These are phyloP conservation scores for Nycticorax nycticorax DNA, from an alignment of 2,113 vertebrate genomes.

Conservation along the genomic window DNA sequence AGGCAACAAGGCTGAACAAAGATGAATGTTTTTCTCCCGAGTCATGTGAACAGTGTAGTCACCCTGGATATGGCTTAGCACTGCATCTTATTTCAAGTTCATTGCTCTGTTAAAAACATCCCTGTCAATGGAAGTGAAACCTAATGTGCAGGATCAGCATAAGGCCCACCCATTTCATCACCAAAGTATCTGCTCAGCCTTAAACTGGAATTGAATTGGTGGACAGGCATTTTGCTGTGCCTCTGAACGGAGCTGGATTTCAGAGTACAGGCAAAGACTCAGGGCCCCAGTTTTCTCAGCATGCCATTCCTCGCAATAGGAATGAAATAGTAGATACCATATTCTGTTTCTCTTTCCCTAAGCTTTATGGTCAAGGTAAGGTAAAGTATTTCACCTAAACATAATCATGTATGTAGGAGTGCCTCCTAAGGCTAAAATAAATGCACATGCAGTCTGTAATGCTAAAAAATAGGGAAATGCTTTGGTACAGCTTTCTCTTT, in stretches of 20 bases:
- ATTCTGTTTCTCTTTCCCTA: not conserved
- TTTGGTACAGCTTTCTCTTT: slow-evolving; percentile 77
- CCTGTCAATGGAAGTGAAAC: not conserved
- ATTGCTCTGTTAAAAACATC: not conserved
- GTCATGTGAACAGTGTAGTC: not conserved
- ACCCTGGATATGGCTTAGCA: not conserved
- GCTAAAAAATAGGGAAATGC: slow-evolving; percentile 84
- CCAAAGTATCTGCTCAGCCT: not conserved
- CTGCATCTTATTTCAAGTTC: not conserved
- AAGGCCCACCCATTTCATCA: not conserved
- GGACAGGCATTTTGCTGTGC: not conserved
- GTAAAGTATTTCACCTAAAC: slow-evolving; percentile 78
- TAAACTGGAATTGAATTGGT: not conserved
- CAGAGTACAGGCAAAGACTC: not conserved
- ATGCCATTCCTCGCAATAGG: not conserved
- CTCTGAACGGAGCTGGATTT: not conserved
- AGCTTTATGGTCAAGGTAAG: not conserved
- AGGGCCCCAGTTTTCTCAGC: not conserved
- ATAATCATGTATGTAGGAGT: slow-evolving; percentile 85
- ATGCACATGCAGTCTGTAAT: slow-evolving; percentile 77
- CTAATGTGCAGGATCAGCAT: not conserved
- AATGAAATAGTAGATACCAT: not conserved
- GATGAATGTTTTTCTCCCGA: not conserved
- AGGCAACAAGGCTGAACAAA: not conserved
- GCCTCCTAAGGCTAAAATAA: slow-evolving; percentile 79